Base-by-base conservation (phyloP, 2,888 invertebrate genomes). In the Germaria angustata region DNA sequence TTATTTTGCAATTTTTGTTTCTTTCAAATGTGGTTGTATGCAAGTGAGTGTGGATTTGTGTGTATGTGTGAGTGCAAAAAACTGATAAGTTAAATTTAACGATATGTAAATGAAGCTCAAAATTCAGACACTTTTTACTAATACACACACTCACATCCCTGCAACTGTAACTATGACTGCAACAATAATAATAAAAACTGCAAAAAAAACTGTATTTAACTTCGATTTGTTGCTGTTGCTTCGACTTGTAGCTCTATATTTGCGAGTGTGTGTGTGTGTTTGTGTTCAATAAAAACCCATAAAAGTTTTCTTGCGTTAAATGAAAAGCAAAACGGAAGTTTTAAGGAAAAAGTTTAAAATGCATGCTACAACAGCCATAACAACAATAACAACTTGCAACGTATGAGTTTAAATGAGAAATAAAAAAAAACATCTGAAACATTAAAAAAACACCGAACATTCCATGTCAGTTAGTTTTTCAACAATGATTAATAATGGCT, bases 51-150 rank as follows among this genome's bases (percentile, higher is more conserved):
- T 28, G 28, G 53, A 4, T 28, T 28, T 3, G 28, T 6, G n/a
- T 44, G 39, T 17, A 3, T 20, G 13, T 41, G 11, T 24, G 53
- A 65, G 69, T 79, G 78, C 75, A 75, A 79, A 77, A 79, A 82
- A 79, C 82, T 82, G 82, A 82, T 82, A 82, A 82, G 71, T 82
- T 71, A 79, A 82, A 82, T 82, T 79, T 82, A 82, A 82, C 82
- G 82, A 82, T 82, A 82, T 82, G 82, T 76, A 82, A 82, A 82
- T 79, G 82, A 79, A 82, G 82, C 82, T 82, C 82, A 82, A 82
- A 82, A 79, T 82, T 80, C 79, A 79, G 78, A 69, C 73, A 82
- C n/a, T n/a, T 68, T 68, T 75, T 69, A 53, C 77, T 34, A 68
- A 63, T 63, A 51, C 24, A 51, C 51, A 34, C 22, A 46, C n/a